These are phyloP conservation scores for Panagrolaimus sp. DNA, from an alignment of 1,140 invertebrate genomes.

Conservation along the genomic window DNA sequence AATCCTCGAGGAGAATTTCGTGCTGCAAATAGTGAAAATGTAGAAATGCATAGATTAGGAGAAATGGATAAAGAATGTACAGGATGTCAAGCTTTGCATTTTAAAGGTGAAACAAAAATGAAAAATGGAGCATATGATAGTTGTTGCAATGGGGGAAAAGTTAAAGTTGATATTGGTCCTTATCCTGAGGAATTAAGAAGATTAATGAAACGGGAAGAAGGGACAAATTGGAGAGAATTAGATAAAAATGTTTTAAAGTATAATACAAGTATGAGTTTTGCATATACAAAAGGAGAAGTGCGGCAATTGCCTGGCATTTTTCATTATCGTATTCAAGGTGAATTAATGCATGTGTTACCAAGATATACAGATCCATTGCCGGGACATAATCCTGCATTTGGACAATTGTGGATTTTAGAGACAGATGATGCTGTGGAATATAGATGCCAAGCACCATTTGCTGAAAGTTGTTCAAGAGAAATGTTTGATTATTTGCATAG, in stretches of 20 bases:
- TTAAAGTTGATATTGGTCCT: neutral
- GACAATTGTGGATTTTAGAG: neutral
- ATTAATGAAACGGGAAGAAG: neutral
- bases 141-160: neutral
- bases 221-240: neutral
- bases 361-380: neutral
- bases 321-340: conserved; percentile 4
- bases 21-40: too few relatives aligned
- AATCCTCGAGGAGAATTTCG: too few relatives aligned
- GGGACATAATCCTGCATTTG: neutral
- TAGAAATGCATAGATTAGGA: too few relatives aligned
- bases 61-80: neutral
- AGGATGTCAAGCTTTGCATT: neutral
- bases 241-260: neutral
- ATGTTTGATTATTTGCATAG: neutral
- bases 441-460: neutral
- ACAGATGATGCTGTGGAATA: neutral
- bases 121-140: neutral
- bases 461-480: neutral
- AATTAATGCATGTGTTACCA: neutral
- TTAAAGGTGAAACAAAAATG: neutral
- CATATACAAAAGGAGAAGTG: neutral
- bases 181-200: neutral
- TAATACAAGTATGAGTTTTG: neutral
- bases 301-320: conserved; percentile 2